phyloP scores from a whole-genome alignment of 1,140 invertebrate genomes.

The Tribolium castaneum region DNA sequence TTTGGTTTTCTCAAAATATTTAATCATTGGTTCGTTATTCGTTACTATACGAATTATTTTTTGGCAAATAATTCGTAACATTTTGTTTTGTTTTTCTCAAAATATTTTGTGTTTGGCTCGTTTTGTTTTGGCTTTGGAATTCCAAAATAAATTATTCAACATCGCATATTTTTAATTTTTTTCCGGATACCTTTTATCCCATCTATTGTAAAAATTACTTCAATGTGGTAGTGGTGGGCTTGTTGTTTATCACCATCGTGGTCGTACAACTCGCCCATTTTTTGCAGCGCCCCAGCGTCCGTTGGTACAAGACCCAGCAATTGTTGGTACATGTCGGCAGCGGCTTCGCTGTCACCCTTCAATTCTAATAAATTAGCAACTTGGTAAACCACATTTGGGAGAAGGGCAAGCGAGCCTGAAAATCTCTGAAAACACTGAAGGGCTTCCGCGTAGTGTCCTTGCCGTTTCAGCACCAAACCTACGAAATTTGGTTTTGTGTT shows the following conservation, averaged over 20 bases:
- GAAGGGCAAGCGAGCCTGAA: slow-evolving; percentile 64
- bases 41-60: too few species aligned
- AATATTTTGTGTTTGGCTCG: too few species aligned
- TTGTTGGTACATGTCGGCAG: slow-evolving; percentile 87
- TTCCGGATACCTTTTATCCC: too few species aligned
- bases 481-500: background rate
- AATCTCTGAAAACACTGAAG: slow-evolving; percentile 84
- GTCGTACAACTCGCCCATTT: slow-evolving; percentile 88
- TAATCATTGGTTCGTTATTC: too few species aligned
- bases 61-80: too few species aligned
- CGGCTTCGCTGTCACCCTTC: slow-evolving; percentile 80
- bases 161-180: too few species aligned
- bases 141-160: too few species aligned
- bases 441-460: slow-evolving; percentile 79
- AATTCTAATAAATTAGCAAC: slow-evolving; percentile 85
- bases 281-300: slow-evolving; percentile 84
- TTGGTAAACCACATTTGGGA: slow-evolving; percentile 89
- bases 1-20: too few species aligned
- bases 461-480: slow-evolving; percentile 80
- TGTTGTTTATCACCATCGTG: slow-evolving; percentile 88
- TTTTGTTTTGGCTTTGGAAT: too few species aligned
- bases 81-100: too few species aligned
- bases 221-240: slow-evolving; percentile 92
- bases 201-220: slow-evolving; percentile 68
- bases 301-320: slow-evolving; percentile 85